phyloP scores from a whole-genome alignment of 23 tunicate species.

The Oikopleura vanhoeffeni region DNA sequence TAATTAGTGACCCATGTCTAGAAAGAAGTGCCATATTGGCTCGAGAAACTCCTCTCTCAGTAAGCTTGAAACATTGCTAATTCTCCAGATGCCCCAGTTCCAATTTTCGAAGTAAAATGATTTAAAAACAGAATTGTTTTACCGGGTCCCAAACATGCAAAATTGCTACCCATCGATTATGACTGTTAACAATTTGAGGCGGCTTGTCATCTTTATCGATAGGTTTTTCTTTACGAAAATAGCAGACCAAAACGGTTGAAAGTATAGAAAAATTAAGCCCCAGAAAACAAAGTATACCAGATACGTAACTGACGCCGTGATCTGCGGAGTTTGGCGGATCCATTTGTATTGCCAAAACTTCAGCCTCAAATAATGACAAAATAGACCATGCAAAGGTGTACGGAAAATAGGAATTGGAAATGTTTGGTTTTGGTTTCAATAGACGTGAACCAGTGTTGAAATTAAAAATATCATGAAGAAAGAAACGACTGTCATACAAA shows the following conservation, averaged over 20 bases:
- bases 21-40: background rate
- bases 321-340: background rate
- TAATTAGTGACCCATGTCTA: too few relatives aligned
- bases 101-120: background rate
- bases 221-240: background rate
- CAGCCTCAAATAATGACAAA: background rate
- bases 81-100: background rate
- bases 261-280: background rate
- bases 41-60: constrained; percentile 3
- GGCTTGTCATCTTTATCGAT: background rate
- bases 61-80: background rate
- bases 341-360: background rate
- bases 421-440: too few relatives aligned
- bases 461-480: too few relatives aligned
- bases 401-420: too few relatives aligned
- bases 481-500: too few relatives aligned
- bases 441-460: too few relatives aligned
- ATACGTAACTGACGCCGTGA: background rate
- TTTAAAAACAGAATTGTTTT: background rate
- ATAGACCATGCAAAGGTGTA: too few relatives aligned
- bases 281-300: background rate
- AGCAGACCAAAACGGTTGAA: background rate
- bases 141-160: background rate
- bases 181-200: background rate
- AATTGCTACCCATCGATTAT: background rate